Evolutionary conservation across 2,113 vertebrate species (phyloP).

Genomic region (Halcyon senegalensis): DNA sequence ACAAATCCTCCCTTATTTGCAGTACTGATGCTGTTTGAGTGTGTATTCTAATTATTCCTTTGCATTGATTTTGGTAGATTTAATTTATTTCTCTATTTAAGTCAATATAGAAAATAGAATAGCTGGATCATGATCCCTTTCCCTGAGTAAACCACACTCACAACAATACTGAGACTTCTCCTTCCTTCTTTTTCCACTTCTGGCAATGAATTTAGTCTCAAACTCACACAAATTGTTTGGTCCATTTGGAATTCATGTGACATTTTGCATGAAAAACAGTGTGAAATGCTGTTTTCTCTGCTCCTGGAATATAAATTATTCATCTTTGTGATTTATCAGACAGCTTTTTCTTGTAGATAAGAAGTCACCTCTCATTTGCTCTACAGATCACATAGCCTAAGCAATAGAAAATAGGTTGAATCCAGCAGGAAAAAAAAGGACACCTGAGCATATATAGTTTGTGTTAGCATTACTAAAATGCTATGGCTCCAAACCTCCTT

Average conservation of each 20-base stretch:
- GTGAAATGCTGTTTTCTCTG: slow-evolving; percentile 74
- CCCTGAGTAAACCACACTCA: slow-evolving; percentile 21
- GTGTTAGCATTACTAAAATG: slow-evolving; percentile 17
- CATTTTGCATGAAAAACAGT: slow-evolving; percentile 73
- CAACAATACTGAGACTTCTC: not conserved
- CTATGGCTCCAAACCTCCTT: not conserved
- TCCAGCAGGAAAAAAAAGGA: slow-evolving; percentile 6
- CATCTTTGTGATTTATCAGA: slow-evolving; percentile 74
- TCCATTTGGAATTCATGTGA: slow-evolving; percentile 73
- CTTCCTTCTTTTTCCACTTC: slow-evolving; percentile 19
- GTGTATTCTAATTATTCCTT: slow-evolving; percentile 36
- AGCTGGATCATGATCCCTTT: slow-evolving; percentile 24
- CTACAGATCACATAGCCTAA: slow-evolving; percentile 55
- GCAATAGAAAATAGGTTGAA: slow-evolving; percentile 61
- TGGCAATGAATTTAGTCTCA: slow-evolving; percentile 44
- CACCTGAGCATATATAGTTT: not conserved
- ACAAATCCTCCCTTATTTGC: not conserved
- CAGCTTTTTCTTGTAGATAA: slow-evolving; percentile 74
- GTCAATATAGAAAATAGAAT: slow-evolving; percentile 41
- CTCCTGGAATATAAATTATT: slow-evolving; percentile 75
- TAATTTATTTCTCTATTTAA: slow-evolving; percentile 70
- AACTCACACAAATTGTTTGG: slow-evolving; percentile 51
- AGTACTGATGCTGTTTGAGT: not conserved
- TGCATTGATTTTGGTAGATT: slow-evolving; percentile 37
- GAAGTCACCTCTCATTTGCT: slow-evolving; percentile 66